Conservation (phyloP, 1,140 invertebrate species). For the Atta cephalotes region DNA sequence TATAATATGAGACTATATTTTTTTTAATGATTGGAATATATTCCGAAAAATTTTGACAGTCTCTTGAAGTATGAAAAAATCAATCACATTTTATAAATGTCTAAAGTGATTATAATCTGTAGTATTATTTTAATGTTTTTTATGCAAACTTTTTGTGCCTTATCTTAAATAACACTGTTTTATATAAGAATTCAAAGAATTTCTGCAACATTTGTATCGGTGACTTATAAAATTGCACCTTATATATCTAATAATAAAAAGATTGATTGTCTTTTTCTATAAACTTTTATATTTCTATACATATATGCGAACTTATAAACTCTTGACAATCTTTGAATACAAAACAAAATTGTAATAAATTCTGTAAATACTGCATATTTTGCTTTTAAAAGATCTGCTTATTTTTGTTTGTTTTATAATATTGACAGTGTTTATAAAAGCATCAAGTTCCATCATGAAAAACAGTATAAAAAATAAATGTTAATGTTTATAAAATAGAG, state of each 20-base stretch:
- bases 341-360: constrained; percentile 13
- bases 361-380: constrained; percentile 45
- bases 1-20: constrained; percentile 46
- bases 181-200: constrained; percentile 29
- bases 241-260: constrained; percentile 14
- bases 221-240: constrained; percentile 1
- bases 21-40: constrained; percentile 57
- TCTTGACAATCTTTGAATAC: constrained; percentile 44
- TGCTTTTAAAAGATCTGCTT: constrained; percentile 26
- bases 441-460: constrained; percentile 11
- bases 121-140: constrained; percentile 47
- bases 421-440: constrained; percentile 20
- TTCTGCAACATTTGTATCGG: constrained; percentile 1
- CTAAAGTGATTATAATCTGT: constrained; percentile 57
- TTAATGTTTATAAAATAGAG: constrained; percentile 1
- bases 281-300: constrained; percentile 45
- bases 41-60: constrained; percentile 30
- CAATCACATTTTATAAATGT: constrained; percentile 49
- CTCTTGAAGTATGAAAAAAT: constrained; percentile 51
- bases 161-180: constrained; percentile 34
- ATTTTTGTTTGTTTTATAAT: constrained; percentile 40
- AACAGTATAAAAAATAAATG: constrained; percentile 42
- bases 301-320: constrained; percentile 18
- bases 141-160: not conserved
- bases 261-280: constrained; percentile 10